Evolutionary conservation across 30 jellyfish, hydroid and myxozoan genomes (phyloP), one percentile per base, ranked within the genome.

Genomic region (Chrysaora quinquecirrha): DNA sequence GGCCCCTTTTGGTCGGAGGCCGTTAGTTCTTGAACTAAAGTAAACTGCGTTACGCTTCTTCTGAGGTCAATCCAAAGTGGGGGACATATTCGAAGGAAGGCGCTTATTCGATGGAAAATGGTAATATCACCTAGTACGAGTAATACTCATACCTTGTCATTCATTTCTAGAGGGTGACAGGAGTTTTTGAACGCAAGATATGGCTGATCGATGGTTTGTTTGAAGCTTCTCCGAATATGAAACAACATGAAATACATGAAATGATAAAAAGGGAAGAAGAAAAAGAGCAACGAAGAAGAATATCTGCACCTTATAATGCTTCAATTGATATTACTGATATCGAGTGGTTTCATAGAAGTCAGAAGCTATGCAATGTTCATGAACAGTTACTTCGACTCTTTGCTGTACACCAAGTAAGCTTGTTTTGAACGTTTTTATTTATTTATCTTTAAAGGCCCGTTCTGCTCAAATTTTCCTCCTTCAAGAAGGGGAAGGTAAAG

Each of bases 301-400:
- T 82, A 56, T 82, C 92, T 1, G 85, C 68, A 14, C 92, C 92
- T 31, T 82, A 68, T 60, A 67, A 80, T 14, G 63, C 80, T 23
- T 61, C 73, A 14, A 33, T 66, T 12, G 85, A 54, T 24, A 82
- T 70, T n/a, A 82, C 92, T 3, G 92, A 69, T 29, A 54, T 34
- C 9, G 85, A 82, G 11, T 47, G 76, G 48, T 18, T 24, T 0
- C 70, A 82, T 29, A 69, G 92, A 25, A 38, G 67, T 18, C 72
- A 82, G 48, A 69, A 82, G 23, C 43, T 82, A 29, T 68, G 77
- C 10, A 74, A 71, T 54, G 79, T 82, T 34, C 92, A 82, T 35
- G 85, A 82, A 58, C 85, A 82, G 20, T 24, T 82, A 34, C 69
- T 82, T 34, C 73, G 67, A 34, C 79, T 82, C 50, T 82, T 82